Conservation (phyloP, 2,113 vertebrate genomes). For the Coptodon bakossiorum region DNA sequence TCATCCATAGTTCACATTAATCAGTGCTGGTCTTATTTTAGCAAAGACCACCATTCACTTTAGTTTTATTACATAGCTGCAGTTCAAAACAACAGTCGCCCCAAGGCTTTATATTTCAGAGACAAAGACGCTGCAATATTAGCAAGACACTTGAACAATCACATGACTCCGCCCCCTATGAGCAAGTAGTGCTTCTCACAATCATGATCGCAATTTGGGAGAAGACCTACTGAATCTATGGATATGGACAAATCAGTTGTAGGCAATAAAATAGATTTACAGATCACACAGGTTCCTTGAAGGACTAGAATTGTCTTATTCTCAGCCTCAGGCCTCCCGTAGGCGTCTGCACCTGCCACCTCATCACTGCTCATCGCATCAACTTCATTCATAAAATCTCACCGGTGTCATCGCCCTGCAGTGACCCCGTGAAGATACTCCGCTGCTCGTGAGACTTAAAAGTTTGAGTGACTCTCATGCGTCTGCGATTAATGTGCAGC, state of each 20-base stretch:
- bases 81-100: background rate
- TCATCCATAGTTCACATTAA: background rate
- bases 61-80: background rate
- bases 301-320: background rate
- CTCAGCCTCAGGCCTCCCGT: background rate
- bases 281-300: background rate
- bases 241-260: background rate
- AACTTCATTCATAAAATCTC: conserved; percentile 21
- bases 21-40: background rate
- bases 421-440: background rate
- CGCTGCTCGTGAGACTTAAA: background rate
- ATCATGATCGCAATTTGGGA: background rate
- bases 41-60: background rate
- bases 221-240: background rate
- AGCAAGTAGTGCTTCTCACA: background rate
- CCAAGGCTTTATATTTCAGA: background rate
- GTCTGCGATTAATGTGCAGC: background rate
- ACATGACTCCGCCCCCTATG: background rate
- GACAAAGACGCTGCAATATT: background rate
- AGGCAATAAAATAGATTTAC: background rate
- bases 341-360: background rate
- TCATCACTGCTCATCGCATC: background rate
- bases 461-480: background rate
- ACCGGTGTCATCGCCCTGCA: background rate
- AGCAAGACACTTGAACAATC: background rate